phyloP scores from a whole-genome alignment of 2,113 vertebrate genomes.

The Danio rerio region DNA sequence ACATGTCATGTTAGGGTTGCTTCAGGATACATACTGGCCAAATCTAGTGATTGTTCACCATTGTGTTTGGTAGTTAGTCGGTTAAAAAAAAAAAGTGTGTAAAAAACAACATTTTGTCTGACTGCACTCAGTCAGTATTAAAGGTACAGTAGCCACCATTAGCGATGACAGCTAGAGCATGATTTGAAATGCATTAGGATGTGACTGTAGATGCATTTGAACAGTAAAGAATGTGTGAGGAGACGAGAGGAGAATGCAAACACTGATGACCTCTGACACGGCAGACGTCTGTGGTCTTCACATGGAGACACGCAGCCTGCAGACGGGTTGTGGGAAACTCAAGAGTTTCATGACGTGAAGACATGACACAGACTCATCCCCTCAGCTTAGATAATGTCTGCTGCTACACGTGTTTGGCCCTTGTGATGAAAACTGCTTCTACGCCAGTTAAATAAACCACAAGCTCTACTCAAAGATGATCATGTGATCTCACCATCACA shows the following conservation, averaged over 20 bases:
- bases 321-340: constrained; percentile 61
- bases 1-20: neutral
- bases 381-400: constrained; percentile 34
- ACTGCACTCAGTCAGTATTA: neutral
- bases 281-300: constrained; percentile 66
- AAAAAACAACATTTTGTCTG: neutral
- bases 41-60: neutral
- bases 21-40: neutral
- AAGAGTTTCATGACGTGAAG: constrained; percentile 11
- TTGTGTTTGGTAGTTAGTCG: neutral
- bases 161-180: constrained; percentile 26
- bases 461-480: constrained; percentile 1
- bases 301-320: constrained; percentile 51
- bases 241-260: constrained; percentile 74
- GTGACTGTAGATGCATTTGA: neutral
- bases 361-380: constrained; percentile 23
- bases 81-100: neutral
- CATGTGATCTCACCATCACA: constrained; percentile 29
- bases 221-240: constrained; percentile 38
- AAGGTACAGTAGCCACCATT: constrained; percentile 27
- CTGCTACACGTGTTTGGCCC: constrained; percentile 1
- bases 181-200: constrained; percentile 26
- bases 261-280: constrained; percentile 70
- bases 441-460: neutral
- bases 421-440: constrained; percentile 6